phyloP scores from a whole-genome alignment of 2,113 vertebrate genomes.

The Labrus mixtus region DNA sequence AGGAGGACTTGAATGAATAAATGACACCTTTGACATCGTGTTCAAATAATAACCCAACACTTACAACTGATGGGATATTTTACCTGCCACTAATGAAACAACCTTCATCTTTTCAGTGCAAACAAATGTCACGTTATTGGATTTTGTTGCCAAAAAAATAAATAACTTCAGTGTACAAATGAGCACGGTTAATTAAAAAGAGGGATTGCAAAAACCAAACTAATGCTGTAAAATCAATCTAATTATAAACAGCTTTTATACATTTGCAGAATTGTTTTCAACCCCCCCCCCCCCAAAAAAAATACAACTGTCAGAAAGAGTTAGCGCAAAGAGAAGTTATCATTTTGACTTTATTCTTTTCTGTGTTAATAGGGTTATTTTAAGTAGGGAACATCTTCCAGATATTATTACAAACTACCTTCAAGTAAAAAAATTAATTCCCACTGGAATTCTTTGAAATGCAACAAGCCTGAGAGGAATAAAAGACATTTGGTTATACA shows the following conservation, averaged over 20 bases:
- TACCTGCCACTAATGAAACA: constrained; percentile 9
- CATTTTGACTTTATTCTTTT: not conserved
- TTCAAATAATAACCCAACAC: constrained; percentile 27
- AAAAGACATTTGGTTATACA: constrained; percentile 5
- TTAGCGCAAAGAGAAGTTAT: not conserved
- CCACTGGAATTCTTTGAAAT: constrained; percentile 11
- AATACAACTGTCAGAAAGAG: not conserved
- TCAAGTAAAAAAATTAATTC: constrained; percentile 9
- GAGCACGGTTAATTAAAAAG: not conserved
- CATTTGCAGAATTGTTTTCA: not conserved
- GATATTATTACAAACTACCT: constrained; percentile 8
- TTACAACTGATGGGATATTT: constrained; percentile 24
- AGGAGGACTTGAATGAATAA: not conserved
- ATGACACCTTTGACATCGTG: not conserved
- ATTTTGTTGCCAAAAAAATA: not conserved
- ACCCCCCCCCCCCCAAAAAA: not conserved
- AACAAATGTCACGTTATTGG: not conserved
- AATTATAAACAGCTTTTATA: not conserved
- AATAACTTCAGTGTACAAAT: not conserved
- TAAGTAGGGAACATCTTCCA: not conserved
- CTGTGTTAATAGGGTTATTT: not conserved
- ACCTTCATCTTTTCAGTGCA: constrained; percentile 8
- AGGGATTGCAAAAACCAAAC: not conserved
- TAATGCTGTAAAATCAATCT: not conserved
- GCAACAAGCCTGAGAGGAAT: constrained; percentile 13